Base-by-base conservation (phyloP, 1,140 invertebrate species). In the Aphelinus certus region DNA sequence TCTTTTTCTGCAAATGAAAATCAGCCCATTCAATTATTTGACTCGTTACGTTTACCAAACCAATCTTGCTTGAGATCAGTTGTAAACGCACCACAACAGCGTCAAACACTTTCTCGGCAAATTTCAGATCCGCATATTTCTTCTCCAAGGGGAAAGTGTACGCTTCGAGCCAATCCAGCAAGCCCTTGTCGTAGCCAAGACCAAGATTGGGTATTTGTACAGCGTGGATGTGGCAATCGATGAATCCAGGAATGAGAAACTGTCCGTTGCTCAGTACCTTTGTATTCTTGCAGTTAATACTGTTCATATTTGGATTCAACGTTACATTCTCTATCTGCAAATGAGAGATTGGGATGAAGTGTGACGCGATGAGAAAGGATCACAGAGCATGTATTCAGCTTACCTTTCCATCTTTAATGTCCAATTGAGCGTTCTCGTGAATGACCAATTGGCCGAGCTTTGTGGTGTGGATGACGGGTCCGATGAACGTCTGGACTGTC, bases 151-250 rank as follows among this genome's bases (percentile, higher is more conserved):
- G 95, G 81, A 96, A 97, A 2, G 95, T 97, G 80, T 97, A 97
- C n/a, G 88, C 91, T 53, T 93, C 88, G 0, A 98, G 86, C 96
- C 96, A 97, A 70, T 96, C 92, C 1, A 97, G 85, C 7, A 98
- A 87, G 0, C 91, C 90, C 77, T 92, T 90, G 82, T 96, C 95
- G 71, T 95, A 90, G 1, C 94, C 96, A 7, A 95, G 81, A 5
- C 96, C 96, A 75, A 92, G 86, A 85, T 96, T 96, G 1, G 94
- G 93, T 79, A 94, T 93, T 86, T 97, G 96, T 2, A 95, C 93
- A 0, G 95, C 95, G 89, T 98, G 96, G 61, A 95, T 93, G 80
- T 98, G 96, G 9, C 93, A 93, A 84, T 98, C 96, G 3, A 97
- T 90, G 75, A 98, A 92, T 3, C 96, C 96, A 3, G 96, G 96